Percentiles rank a stretch among this genome's conserved stretches.
Conservation (phyloP, 2,888 invertebrate genomes). For the Morinoia aosen region DNA sequence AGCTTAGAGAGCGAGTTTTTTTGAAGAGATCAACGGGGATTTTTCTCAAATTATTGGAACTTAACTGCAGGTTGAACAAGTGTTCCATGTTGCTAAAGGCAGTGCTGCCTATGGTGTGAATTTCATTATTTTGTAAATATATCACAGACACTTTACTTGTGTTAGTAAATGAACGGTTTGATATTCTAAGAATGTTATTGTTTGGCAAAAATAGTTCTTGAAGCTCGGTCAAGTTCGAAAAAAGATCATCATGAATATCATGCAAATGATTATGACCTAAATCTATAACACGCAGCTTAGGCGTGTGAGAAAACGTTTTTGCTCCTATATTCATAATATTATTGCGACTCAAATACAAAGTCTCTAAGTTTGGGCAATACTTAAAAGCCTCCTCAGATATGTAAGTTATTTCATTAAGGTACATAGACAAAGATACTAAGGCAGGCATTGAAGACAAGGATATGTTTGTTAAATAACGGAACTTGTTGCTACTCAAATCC, state of each 20-base stretch:
- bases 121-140: constrained; percentile 67
- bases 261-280: constrained; percentile 91
- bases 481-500: constrained; percentile 88
- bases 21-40: constrained; percentile 65
- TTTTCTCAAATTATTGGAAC: constrained; percentile 63
- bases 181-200: constrained; percentile 77
- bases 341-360: constrained; percentile 89
- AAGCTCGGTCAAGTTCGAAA: constrained; percentile 83
- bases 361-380: constrained; percentile 82
- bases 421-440: constrained; percentile 81
- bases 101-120: constrained; percentile 65
- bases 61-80: constrained; percentile 67
- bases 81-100: constrained; percentile 64
- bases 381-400: constrained; percentile 85
- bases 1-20: constrained; percentile 82
- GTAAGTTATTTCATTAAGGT: constrained; percentile 85
- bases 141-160: constrained; percentile 66
- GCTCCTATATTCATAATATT: constrained; percentile 60
- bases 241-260: constrained; percentile 82
- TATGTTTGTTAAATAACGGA: constrained; percentile 82
- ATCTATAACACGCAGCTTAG: constrained; percentile 85
- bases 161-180: constrained; percentile 65
- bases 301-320: constrained; percentile 83
- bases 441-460: constrained; percentile 86
- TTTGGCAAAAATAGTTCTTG: constrained; percentile 88